Evolutionary conservation across 1,140 invertebrate species (phyloP), one percentile per base, ranked within the genome.

Genomic region (Drosophila novamexicana): DNA sequence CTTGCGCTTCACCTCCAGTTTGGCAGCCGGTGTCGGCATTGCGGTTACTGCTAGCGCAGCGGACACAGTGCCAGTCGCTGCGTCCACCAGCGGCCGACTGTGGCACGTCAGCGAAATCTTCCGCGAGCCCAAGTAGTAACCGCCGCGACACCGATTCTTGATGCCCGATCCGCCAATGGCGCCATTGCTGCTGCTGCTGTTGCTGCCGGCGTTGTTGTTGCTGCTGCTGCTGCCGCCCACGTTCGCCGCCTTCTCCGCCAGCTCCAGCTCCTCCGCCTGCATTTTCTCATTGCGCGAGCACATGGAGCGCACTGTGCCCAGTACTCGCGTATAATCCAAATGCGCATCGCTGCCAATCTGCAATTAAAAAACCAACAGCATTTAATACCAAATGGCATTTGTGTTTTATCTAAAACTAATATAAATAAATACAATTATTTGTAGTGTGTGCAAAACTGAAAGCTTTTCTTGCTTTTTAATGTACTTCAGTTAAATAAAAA

Each of bases 61-160:
- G 58, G 59, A 75, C 42, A 89, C 84, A 34, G 80, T 84, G 62
- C 84, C 84, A 36, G 85, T 90, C 42, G 65, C 70, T 50, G 68
- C 67, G 63, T 90, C 81, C 67, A 91, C 82, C 16, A 91, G 45
- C 37, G 90, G 85, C n/a, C 91, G 75, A 50, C 86, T 92, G 63
- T 91, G 91, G 62, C 92, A 94, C 22, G 93, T 94, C 10, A 94
- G 91, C 74, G 95, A 95, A 40, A 95, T 95, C 90, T 95, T 95
- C 85, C 95, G 93, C 61, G 94, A 94, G 63, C 93, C 94, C 84
- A 93, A 91, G 84, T 93, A 93, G 85, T 92, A 93, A 75, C 93
- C 81, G 79, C 91, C 90, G 67, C 92, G 90, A 81, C 85, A 81
- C 72, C 90, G 81, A 37, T 63, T 53, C 8, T 53, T 62, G 29